Evolutionary conservation across 2,888 invertebrate genomes (phyloP).

Genomic region (Tinea semifulvella): DNA sequence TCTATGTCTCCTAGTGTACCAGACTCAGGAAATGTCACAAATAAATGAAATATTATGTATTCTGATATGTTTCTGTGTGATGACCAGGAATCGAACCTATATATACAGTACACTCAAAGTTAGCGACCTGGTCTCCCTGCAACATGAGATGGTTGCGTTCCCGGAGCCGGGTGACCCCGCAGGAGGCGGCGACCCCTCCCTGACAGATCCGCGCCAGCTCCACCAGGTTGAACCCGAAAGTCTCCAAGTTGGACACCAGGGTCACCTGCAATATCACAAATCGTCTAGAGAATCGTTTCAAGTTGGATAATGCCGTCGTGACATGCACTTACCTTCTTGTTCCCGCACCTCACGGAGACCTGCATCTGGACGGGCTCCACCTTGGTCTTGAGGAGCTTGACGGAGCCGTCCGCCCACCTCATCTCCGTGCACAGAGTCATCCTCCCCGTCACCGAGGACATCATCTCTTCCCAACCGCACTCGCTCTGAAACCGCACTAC

Average conservation of each 20-base stretch:
- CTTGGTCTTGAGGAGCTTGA: slow-evolving; percentile 67
- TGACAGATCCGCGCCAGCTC: slow-evolving; percentile 86
- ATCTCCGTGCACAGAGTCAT: slow-evolving; percentile 80
- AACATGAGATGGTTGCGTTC: slow-evolving; percentile 81
- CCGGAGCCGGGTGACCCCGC: slow-evolving; percentile 80
- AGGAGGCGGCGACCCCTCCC: slow-evolving; percentile 86
- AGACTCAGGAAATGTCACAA: too few species aligned
- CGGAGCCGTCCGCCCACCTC: slow-evolving; percentile 57
- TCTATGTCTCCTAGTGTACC: too few species aligned
- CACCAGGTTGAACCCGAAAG: slow-evolving; percentile 82
- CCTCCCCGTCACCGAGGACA: slow-evolving; percentile 68
- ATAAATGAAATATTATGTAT: too few species aligned
- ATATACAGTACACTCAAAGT: too few species aligned
- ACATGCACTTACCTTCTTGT: slow-evolving; percentile 78
- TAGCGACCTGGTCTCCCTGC: slow-evolving; percentile 93
- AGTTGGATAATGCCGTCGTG: neutral
- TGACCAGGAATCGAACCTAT: too few species aligned
- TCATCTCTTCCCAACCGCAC: slow-evolving; percentile 70
- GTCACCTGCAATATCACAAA: slow-evolving; percentile 71
- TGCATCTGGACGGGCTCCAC: slow-evolving; percentile 81
- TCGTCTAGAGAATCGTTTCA: neutral
- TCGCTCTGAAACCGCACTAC: too few species aligned
- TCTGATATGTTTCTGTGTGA: too few species aligned
- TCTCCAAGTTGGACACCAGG: slow-evolving; percentile 87
- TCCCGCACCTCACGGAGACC: slow-evolving; percentile 80